Evolutionary conservation across 2,888 invertebrate species (phyloP), one percentile per base, ranked within the genome.

Genomic region (Rutpela maculata): DNA sequence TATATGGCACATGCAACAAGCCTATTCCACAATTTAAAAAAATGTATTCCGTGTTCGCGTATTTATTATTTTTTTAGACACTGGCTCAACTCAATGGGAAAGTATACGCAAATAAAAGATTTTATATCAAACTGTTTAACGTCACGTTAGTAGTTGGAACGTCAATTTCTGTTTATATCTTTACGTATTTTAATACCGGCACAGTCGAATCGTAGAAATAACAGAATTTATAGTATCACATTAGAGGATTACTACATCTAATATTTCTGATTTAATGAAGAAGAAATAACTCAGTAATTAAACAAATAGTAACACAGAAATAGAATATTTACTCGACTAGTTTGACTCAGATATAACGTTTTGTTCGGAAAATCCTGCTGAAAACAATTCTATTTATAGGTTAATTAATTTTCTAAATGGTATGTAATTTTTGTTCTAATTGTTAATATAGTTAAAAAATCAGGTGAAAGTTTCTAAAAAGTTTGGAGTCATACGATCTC

Each of bases 141-240:
- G 67, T 67, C 67, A 67, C 55, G 31, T 56, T 10, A 50, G 65
- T 43, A 38, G 50, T 67, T 67, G 55, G 67, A 55, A 67, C 67
- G 67, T 67, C 67, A 67, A 55, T 22, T 67, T 67, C 67, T 67
- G 67, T 67, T 67, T 67, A 67, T 67, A 67, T 67, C 67, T 67
- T 22, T 38, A 67, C 55, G 67, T 56, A 67, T 67, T 67, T 67
- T 56, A 67, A 67, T 55, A 67, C 66, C 67, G 22, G 26, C 17
- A 19, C 50, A 67, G 67, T 55, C 55, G 67, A 67, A 67, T 67
- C 67, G 67, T 55, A 67, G 67, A 67, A 67, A 67, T 67, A 67
- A 55, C 67, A 66, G 38, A 43, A 22, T 59, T 59, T 59, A 59
- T 10, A 3, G 17, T 43, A 43, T 17, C 19, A 43, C 43, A 67